These are phyloP conservation scores for Muscicapa striata DNA, from an alignment of 2,797 vertebrate genomes.

Conservation along the genomic window DNA sequence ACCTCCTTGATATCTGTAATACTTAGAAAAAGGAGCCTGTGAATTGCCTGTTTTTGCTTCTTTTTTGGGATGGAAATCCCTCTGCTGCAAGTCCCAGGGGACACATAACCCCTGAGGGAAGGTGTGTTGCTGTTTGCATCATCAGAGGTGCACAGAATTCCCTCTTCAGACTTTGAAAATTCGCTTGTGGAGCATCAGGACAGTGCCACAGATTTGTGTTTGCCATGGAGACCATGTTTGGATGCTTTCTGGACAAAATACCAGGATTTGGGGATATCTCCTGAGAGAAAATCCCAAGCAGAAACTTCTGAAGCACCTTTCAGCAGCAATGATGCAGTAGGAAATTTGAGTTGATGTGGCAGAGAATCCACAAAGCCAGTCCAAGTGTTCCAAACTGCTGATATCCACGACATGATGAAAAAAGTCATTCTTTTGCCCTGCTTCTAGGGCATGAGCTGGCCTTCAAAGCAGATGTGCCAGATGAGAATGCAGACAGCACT, in stretches of 20 bases:
- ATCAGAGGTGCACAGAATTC: neutral
- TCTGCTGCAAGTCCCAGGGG: neutral
- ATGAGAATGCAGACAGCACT: fast-evolving
- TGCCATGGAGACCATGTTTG: fast-evolving
- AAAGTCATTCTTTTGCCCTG: neutral
- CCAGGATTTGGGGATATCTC: neutral
- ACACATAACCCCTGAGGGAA: neutral
- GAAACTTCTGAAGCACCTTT: neutral
- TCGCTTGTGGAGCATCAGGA: neutral
- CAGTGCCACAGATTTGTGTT: fast-evolving
- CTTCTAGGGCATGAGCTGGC: neutral
- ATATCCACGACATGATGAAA: neutral
- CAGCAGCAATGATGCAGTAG: neutral
- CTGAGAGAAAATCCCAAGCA: neutral
- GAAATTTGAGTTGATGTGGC: neutral
- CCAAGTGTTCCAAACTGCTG: neutral
- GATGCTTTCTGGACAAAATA: neutral
- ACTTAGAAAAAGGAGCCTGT: neutral
- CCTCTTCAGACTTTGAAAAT: neutral
- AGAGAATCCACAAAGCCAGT: neutral
- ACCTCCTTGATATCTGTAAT: neutral
- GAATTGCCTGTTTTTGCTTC: neutral
- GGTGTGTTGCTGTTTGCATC: neutral
- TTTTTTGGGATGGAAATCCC: neutral
- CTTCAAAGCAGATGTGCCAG: neutral